Evolutionary conservation across 2,888 invertebrate genomes (phyloP), one percentile per base, ranked within the genome.

Genomic region (Campoletis raptor): DNA sequence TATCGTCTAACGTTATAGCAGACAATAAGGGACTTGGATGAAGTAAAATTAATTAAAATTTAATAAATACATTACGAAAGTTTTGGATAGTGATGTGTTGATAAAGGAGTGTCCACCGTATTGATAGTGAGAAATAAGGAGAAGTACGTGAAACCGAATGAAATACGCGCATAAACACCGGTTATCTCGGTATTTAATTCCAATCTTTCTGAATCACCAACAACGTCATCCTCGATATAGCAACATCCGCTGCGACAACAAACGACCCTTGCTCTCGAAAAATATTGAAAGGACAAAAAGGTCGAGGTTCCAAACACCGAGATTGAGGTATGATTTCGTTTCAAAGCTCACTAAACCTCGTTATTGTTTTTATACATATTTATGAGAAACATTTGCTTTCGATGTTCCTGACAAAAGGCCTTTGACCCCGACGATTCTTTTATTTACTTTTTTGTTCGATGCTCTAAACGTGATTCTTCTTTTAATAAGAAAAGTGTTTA

Each of bases 121-220:
- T 15, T 24, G 52, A 72, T 73, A 67, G 74, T 67, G 67, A 42
- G 54, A 30, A 36, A 18, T 52, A 54, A 52, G 36, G 48, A 42
- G 12, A 30, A 66, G 61, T 77, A 77, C 61, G 74, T 61, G 52
- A 57, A 76, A 64, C 70, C 73, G 40, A 69, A 70, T 64, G 74
- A 80, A 76, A 70, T 80, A 70, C 52, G 76, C 64, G 48, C n/a
- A 70, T 70, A 76, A 70, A 70, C 80, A 80, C 76, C 84, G 76
- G 74, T 61, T 76, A 80, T 76, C 76, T 36, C 48, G 80, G 40
- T 18, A 36, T 66, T 69, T 37, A 18, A 57, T 61, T 69, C 30
- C 61, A 10, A 77, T 61, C 37, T 10, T 8, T 37, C 45, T 57
- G 4, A 36, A 70, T 36, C 36, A 36, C n/a, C 48, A 66, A 4